Base-by-base conservation (phyloP, 2,797 vertebrate species). In the Sebastes itinus region DNA sequence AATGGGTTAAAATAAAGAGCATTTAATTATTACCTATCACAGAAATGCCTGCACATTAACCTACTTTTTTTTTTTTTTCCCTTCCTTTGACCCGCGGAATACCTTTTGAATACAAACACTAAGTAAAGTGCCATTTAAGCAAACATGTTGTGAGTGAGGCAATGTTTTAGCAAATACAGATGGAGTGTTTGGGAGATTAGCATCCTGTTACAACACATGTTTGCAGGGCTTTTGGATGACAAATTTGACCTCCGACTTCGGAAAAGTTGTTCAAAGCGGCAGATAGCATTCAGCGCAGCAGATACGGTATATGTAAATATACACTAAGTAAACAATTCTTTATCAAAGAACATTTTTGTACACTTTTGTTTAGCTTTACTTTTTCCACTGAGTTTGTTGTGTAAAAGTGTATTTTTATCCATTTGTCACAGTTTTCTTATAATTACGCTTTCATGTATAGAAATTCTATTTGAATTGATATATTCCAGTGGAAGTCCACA, bases 171-270 rank as follows among this genome's bases (percentile, higher is more conserved):
- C 91, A 91, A 91, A 93, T 89, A 94, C 87, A 86, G 80, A 90
- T 89, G 86, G 86, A 89, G 84, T 84, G 92, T 92, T 92, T 67
- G 65, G 81, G 80, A 91, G 91, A 95, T 93, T 92, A 95, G 80
- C 85, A 82, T 92, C 88, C 88, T 88, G 92, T 92, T 92, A 89
- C 91, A 75, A 89, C 92, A 91, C 87, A 42, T 92, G 91, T 93
- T 91, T 91, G 87, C 86, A 42, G 68, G 88, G 74, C 75, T 91
- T 89, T 88, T 78, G 38, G 16, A 72, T 84, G 90, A 83, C 84
- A 89, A 87, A 84, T 87, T 54, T 90, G 81, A 93, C 88, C 89
- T 91, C 76, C 7, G 78, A 92, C 89, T 91, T 82, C 38, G 79
- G 75, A 88, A 83, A 87, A 88, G 75, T 88, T 76, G 83, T 87